Evolutionary conservation across 2,797 vertebrate genomes (phyloP).

Genomic region (Tolypeutes matacus): DNA sequence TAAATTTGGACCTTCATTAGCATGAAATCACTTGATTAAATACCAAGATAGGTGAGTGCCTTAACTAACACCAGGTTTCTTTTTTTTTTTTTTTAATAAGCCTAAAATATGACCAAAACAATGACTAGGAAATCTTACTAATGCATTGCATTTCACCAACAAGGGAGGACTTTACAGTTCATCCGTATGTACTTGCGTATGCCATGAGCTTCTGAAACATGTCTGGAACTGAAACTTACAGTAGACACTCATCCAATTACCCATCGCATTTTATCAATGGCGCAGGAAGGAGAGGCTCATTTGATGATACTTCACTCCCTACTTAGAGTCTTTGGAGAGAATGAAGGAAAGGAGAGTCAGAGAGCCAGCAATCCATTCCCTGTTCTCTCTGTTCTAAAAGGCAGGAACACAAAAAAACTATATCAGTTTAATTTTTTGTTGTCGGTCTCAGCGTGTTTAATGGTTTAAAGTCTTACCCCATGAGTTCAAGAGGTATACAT

Average conservation of each 20-base stretch:
- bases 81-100: neutral
- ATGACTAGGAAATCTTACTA: slow-evolving; percentile 60
- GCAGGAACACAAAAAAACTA: neutral
- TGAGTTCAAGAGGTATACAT: neutral
- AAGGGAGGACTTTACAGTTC: neutral
- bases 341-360: neutral
- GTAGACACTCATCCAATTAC: neutral
- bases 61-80: slow-evolving; percentile 62
- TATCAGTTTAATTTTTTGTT: neutral
- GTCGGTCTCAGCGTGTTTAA: neutral
- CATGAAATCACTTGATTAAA: slow-evolving; percentile 77
- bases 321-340: neutral
- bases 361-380: neutral
- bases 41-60: slow-evolving; percentile 73
- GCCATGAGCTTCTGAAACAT: slow-evolving; percentile 15
- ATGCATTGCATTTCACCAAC: slow-evolving; percentile 61
- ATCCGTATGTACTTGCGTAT: neutral
- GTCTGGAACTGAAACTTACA: neutral
- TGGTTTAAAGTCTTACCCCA: neutral
- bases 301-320: neutral
- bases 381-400: neutral
- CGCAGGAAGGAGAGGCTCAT: neutral
- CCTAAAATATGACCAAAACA: slow-evolving; percentile 50
- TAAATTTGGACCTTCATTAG: slow-evolving; percentile 84
- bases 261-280: neutral